These are phyloP conservation scores for Lophochroa leadbeateri DNA, from an alignment of 2,113 vertebrate species.

Conservation along the genomic window DNA sequence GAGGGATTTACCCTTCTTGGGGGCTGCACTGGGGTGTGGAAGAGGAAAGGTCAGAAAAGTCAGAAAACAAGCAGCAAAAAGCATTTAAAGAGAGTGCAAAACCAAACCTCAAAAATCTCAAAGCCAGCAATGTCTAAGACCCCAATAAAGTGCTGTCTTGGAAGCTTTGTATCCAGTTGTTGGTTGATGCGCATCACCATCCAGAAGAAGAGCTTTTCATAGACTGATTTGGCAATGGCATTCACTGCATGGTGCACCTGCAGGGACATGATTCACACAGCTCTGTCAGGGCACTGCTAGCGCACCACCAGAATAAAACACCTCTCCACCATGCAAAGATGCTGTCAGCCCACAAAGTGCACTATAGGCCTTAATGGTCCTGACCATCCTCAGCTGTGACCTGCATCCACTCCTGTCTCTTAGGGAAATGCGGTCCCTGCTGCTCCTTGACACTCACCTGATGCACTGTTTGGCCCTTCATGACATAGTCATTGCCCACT, in stretches of 20 bases:
- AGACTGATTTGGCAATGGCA: slow-evolving; percentile 78
- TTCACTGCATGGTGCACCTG: slow-evolving; percentile 79
- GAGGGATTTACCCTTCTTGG: background rate
- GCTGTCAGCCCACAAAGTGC: background rate
- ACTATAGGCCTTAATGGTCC: background rate
- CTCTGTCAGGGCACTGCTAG: background rate
- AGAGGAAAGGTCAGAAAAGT: background rate
- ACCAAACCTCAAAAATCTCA: slow-evolving; percentile 80
- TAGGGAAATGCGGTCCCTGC: background rate
- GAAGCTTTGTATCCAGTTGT: slow-evolving; percentile 76
- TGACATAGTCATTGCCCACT: slow-evolving; percentile 78
- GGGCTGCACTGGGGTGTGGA: background rate
- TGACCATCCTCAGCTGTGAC: background rate
- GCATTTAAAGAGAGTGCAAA: background rate
- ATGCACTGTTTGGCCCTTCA: slow-evolving; percentile 79
- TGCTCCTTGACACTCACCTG: slow-evolving; percentile 63
- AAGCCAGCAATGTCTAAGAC: slow-evolving; percentile 82
- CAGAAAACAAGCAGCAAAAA: background rate
- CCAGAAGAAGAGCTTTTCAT: slow-evolving; percentile 80
- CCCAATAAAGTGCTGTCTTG: slow-evolving; percentile 79
- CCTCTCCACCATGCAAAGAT: background rate
- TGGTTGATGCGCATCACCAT: slow-evolving; percentile 79
- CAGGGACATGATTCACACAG: background rate
- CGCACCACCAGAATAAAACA: background rate
- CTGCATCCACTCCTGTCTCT: background rate